A percentile compares a stretch with the other conserved stretches of the same genome.
Evolutionary conservation across 2,888 invertebrate genomes (phyloP).

Genomic region (Oegoconia quadripuncta): DNA sequence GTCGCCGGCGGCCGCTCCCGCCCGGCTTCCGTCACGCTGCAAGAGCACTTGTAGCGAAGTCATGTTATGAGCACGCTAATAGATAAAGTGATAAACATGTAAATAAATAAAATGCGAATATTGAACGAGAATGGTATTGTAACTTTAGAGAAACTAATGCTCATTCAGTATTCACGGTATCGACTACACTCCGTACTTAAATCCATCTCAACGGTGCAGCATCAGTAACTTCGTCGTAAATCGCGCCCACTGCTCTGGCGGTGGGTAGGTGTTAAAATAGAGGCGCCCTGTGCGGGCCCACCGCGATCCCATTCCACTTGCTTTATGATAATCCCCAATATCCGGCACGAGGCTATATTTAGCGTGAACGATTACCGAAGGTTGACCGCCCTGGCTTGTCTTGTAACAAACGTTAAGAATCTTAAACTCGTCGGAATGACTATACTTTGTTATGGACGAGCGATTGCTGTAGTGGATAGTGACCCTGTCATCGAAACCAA

Average conservation of each 20-base stretch:
- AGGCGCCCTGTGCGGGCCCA: slow-evolving; percentile 70
- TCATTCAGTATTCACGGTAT: slow-evolving; percentile 29
- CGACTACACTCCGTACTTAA: slow-evolving; percentile 36
- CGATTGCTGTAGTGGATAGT: too few relatives aligned
- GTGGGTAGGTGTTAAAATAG: slow-evolving; percentile 73
- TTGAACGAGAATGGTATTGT: too few relatives aligned
- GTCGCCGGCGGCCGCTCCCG: slow-evolving; percentile 7
- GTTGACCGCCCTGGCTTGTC: slow-evolving; percentile 30
- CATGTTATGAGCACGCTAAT: neutral
- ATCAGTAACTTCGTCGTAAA: slow-evolving; percentile 49
- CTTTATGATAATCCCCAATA: slow-evolving; percentile 78
- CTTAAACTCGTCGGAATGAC: neutral
- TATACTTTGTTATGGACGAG: too few relatives aligned
- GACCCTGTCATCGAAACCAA: too few relatives aligned
- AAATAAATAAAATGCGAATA: too few relatives aligned
- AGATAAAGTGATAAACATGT: too few relatives aligned
- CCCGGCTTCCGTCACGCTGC: too few relatives aligned
- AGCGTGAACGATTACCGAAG: slow-evolving; percentile 46
- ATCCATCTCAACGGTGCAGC: slow-evolving; percentile 41
- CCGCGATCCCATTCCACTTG: slow-evolving; percentile 64
- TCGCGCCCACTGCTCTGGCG: slow-evolving; percentile 59
- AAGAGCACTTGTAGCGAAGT: neutral
- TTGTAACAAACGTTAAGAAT: neutral
- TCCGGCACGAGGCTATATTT: slow-evolving; percentile 70
- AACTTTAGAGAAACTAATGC: too few relatives aligned